These are phyloP conservation scores for Rhabdophis nuchalis DNA, from an alignment of 2,797 vertebrate species.

Conservation along the genomic window DNA sequence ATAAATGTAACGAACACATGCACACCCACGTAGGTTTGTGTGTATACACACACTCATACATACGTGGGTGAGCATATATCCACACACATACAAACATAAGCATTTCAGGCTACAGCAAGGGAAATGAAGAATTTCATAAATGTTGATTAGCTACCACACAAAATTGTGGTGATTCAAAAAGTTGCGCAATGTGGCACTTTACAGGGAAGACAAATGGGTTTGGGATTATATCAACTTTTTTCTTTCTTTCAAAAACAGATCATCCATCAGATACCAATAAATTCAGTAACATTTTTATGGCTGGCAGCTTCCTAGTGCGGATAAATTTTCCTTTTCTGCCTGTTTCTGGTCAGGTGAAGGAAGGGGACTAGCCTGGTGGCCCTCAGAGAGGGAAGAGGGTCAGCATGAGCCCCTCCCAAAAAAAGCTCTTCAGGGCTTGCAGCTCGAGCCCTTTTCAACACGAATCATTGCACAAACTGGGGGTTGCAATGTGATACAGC, in stretches of 20 bases:
- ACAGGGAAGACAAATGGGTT: not conserved
- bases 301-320: not conserved
- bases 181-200: not conserved
- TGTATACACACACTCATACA: not conserved
- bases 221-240: not conserved
- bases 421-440: not conserved
- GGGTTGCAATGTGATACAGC: not conserved
- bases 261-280: not conserved
- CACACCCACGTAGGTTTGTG: not conserved
- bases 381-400: not conserved
- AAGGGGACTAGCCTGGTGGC: too few relatives aligned
- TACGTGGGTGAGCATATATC: not conserved
- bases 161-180: not conserved
- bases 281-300: not conserved
- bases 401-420: not conserved
- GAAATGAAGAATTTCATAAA: not conserved
- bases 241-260: not conserved
- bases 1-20: not conserved
- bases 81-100: not conserved
- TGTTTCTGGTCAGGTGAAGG: not conserved
- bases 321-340: not conserved
- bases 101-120: not conserved
- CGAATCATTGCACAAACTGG: not conserved
- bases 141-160: not conserved
- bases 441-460: not conserved